These are phyloP conservation scores for Periplaneta americana DNA, from an alignment of 1,140 invertebrate genomes.

Conservation along the genomic window DNA sequence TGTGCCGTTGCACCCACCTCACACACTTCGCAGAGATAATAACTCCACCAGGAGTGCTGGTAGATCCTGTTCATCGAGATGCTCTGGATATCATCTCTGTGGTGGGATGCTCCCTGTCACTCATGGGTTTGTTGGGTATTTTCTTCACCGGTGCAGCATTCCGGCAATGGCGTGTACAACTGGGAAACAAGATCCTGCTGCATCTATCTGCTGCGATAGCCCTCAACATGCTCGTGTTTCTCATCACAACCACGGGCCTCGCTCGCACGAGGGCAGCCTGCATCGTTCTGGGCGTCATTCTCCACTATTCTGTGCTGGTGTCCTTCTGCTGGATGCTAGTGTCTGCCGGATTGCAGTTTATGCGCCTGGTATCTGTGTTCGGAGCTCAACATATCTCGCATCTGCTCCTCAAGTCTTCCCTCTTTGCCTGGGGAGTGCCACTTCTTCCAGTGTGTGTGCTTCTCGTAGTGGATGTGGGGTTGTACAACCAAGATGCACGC, in stretches of 20 bases:
- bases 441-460: neutral
- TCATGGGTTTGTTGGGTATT: conserved; percentile 5
- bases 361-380: conserved; percentile 35
- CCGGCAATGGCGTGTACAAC: conserved; percentile 2
- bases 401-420: conserved; percentile 37
- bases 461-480: neutral
- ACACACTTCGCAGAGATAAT: conserved; percentile 17
- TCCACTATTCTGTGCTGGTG: conserved; percentile 17
- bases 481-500: neutral
- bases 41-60: neutral
- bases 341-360: conserved; percentile 9
- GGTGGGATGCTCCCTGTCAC: conserved; percentile 11
- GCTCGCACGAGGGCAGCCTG: neutral
- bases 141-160: conserved; percentile 1
- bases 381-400: conserved; percentile 42
- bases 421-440: conserved; percentile 44
- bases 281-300: neutral
- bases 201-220: conserved; percentile 13
- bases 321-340: conserved; percentile 20
- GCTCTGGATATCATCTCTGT: conserved; percentile 13
- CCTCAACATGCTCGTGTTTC: conserved; percentile 12
- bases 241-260: neutral
- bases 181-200: conserved; percentile 13
- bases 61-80: neutral
- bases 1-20: conserved; percentile 16